A percentile compares a stretch with the other conserved stretches of the same genome.
Conservation (phyloP, 2,113 vertebrate species). For the Chrysochloris asiatica region DNA sequence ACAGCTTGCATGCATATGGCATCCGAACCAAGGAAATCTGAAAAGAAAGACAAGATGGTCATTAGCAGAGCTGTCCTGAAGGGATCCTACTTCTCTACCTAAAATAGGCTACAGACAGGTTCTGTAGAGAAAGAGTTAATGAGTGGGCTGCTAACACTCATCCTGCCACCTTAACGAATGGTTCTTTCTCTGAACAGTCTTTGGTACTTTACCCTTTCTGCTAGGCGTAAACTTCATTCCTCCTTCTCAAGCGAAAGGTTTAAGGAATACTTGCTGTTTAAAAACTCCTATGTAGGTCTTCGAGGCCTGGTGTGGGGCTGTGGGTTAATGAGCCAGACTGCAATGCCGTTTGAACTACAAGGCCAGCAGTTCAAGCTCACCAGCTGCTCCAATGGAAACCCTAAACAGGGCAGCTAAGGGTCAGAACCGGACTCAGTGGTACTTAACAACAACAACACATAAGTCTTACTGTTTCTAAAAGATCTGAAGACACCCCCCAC, state of each 20-base stretch:
- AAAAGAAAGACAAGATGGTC: conserved; percentile 18
- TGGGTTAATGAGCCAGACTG: too few species aligned
- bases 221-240: not conserved
- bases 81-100: not conserved
- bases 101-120: not conserved
- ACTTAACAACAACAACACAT: too few species aligned
- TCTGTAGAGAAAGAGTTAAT: not conserved
- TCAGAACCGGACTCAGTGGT: too few species aligned
- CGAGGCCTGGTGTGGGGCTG: too few species aligned
- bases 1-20: conserved; percentile 98
- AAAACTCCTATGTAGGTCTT: too few species aligned
- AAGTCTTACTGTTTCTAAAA: conserved; percentile 5
- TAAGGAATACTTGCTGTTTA: not conserved
- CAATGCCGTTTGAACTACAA: too few species aligned
- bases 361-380: too few species aligned
- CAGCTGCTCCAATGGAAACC: too few species aligned
- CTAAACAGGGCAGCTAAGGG: too few species aligned
- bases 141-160: too few species aligned
- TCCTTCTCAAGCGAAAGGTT: not conserved
- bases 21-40: conserved; percentile 98
- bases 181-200: not conserved
- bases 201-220: conserved; percentile 3
- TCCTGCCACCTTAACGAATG: not conserved
- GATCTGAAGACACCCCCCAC: not conserved
- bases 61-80: not conserved